Base-by-base conservation (phyloP, 1,140 invertebrate genomes). In the Limonius californicus region DNA sequence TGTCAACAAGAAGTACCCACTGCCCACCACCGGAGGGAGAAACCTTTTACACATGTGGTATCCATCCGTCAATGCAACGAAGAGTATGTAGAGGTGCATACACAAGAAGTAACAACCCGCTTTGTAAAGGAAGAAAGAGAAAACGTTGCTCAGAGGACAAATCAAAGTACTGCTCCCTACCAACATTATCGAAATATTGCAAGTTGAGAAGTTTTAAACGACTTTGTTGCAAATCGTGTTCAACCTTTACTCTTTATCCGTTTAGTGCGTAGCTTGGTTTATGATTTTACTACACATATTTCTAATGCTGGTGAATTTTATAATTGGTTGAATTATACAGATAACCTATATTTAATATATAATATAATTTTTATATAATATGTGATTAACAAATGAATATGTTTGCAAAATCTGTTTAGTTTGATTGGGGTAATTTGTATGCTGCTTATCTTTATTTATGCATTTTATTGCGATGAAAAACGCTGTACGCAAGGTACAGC, bases 1-100 rank as follows among this genome's bases (percentile, higher is more conserved):
- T 85, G 1, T 85, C 89, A 35, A 79, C 79, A 0, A 79, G 89
- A 9, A 79, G 80, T 6, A 83, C 90, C 0, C 76, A 78, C 0
- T 94, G 92, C 75, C 83, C 86, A 12, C 78, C 80, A 1, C 54
- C 76, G 3, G 68, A 80, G 47, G 78, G 76, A 15, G 72, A 75
- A 54, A 72, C 78, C 16, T 80, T 82, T 47, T 83, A 79, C 11
- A 73, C 79, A 3, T 84, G 82, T 74, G 62, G 77, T 50, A 59
- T 78, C 70, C 56, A 67, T n/a, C 65, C 76, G 56, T 61, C 76
- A 66, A 57, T 79, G 69, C 71, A 79, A 65, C 72, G 70, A 58
- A 69, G 78, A 21, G 35, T 68, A 11, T 82, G 80, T 64, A 66
- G 62, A 30, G 72, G 68, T 15, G 54, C 30, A 54, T 63, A 68